Conservation (phyloP, 2,797 vertebrate species). For the Coreius guichenoti region DNA sequence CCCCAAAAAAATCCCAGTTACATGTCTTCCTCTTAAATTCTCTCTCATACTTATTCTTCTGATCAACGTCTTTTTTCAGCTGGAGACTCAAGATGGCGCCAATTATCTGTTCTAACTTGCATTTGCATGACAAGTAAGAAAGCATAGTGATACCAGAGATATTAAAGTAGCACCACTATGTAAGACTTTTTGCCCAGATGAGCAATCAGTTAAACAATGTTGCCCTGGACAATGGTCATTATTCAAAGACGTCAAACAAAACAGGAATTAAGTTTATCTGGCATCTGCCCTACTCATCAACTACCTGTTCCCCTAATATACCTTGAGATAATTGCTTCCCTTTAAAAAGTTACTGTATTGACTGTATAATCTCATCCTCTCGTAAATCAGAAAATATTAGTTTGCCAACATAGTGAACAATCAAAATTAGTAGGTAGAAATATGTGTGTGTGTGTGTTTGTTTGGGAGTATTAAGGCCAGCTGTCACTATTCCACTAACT, state of each 20-base stretch:
- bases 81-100: background rate
- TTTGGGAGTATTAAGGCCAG: background rate
- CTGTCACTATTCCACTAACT: background rate
- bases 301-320: background rate
- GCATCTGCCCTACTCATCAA: background rate
- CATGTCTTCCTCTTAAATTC: background rate
- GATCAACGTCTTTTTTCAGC: background rate
- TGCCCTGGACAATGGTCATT: background rate
- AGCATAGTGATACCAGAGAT: background rate
- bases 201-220: background rate
- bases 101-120: background rate
- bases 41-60: background rate
- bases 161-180: background rate
- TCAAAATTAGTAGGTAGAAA: background rate
- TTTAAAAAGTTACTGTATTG: background rate
- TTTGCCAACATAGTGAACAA: background rate
- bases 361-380: background rate
- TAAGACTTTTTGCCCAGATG: background rate
- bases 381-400: background rate
- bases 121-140: background rate
- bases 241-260: background rate
- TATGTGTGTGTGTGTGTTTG: background rate
- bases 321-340: background rate
- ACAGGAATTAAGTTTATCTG: background rate
- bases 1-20: background rate